Base-by-base conservation (phyloP, 2,113 vertebrate species). In the Furnarius figulus region DNA sequence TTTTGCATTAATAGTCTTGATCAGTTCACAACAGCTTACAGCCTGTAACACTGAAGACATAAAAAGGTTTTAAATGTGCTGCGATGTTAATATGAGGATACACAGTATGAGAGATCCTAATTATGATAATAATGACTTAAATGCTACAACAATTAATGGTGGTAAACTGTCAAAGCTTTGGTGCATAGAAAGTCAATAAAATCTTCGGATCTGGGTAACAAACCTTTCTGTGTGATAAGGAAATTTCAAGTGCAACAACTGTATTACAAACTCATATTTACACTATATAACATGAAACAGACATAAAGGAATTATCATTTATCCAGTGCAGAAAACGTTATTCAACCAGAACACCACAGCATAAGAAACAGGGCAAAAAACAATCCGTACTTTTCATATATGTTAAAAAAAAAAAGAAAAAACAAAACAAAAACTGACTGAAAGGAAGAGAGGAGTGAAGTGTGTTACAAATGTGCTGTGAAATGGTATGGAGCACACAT, bases 151-250 rank as follows among this genome's bases (percentile, higher is more conserved):
- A 94, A 95, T 62, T 81, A 95, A 92, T 40, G 46, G 82, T 74
- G 90, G 90, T 79, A 82, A 94, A 90, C 74, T 18, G 87, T 96
- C 91, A 95, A 84, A 93, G 92, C 96, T 95, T 77, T 89, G 97
- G 96, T 89, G 94, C 86, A 70, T 58, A 88, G 87, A 94, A 82
- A 68, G 76, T 94, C 65, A 81, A 35, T 47, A 67, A 91, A 85
- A 85, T 90, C 50, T 84, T 88, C 94, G 0, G 47, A 62, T 93
- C 76, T 73, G 66, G 81, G 35, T 87, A 92, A 90, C 93, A 93
- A 93, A 93, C 49, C 67, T 84, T 85, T 74, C 56, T 87, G 82
- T 23, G 31, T 58, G 89, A 81, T 87, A 84, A 85, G 90, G 58
- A 86, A 95, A 94, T 55, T 52, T 95, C 85, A 79, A 95, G 92